Evolutionary conservation across 2,888 invertebrate genomes (phyloP).

Genomic region (Zygogramma bicolorata): DNA sequence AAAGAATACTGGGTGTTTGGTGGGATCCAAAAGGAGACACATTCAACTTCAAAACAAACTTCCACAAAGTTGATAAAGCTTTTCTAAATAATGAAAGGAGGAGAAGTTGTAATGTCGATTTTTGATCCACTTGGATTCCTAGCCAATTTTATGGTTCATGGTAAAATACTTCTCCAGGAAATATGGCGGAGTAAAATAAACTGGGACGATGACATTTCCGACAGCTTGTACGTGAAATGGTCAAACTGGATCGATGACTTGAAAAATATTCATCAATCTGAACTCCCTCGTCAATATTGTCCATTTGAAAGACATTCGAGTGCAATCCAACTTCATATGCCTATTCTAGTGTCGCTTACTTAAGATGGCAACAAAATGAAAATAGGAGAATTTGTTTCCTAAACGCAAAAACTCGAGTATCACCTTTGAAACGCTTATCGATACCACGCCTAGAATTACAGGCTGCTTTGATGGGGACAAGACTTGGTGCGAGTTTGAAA

Average conservation of each 20-base stretch:
- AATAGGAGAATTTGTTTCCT: background rate
- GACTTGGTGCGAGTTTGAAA: background rate
- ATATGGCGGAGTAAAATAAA: slow-evolving; percentile 46
- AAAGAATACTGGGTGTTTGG: too few species aligned
- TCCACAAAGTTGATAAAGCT: background rate
- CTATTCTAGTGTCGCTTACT: background rate
- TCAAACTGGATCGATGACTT: slow-evolving; percentile 43
- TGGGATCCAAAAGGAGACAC: too few species aligned
- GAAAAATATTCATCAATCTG: slow-evolving; percentile 6
- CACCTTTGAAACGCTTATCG: slow-evolving; percentile 5
- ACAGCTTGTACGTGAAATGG: slow-evolving; percentile 37
- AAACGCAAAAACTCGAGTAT: background rate
- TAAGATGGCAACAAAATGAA: background rate
- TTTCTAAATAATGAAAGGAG: background rate
- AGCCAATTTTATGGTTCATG: slow-evolving; percentile 41
- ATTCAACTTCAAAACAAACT: too few species aligned
- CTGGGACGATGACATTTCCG: slow-evolving; percentile 44
- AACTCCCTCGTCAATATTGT: slow-evolving; percentile 17
- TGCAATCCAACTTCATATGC: slow-evolving; percentile 42
- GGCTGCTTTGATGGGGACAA: background rate
- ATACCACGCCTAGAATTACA: slow-evolving; percentile 10
- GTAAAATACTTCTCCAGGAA: slow-evolving; percentile 51
- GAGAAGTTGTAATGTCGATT: slow-evolving; percentile 48
- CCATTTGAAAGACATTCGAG: slow-evolving; percentile 7
- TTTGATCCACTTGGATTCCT: slow-evolving; percentile 56